These are phyloP conservation scores for Grammomys surdaster DNA, from an alignment of 2,113 vertebrate species.

Conservation along the genomic window DNA sequence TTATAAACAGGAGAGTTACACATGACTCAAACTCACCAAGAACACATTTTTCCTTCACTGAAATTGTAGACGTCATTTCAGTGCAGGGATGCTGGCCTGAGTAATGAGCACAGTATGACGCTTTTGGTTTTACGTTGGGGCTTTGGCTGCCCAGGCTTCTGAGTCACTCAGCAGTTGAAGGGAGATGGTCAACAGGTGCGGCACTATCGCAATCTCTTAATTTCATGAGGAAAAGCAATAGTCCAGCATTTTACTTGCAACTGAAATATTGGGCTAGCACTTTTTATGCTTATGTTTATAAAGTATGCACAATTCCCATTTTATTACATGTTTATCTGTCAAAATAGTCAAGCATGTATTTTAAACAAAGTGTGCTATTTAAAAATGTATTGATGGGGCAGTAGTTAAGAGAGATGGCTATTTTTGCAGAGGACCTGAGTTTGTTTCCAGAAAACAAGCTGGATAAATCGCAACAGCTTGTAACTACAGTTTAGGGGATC, in stretches of 20 bases:
- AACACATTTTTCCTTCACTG: neutral
- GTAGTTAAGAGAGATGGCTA: neutral
- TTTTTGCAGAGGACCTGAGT: neutral
- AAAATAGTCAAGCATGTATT: neutral
- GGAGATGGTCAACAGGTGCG: neutral
- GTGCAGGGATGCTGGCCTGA: neutral
- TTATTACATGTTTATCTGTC: neutral
- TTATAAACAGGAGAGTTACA: neutral
- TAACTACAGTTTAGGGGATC: neutral
- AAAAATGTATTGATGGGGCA: neutral
- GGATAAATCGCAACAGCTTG: neutral
- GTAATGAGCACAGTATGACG: neutral
- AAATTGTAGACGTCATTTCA: slow-evolving; percentile 9
- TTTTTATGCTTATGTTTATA: slow-evolving; percentile 8
- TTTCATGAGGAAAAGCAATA: slow-evolving; percentile 5
- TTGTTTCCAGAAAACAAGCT: neutral
- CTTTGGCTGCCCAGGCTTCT: neutral
- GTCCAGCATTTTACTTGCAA: neutral
- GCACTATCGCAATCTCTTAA: neutral
- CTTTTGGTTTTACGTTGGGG: neutral
- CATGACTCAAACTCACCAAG: neutral
- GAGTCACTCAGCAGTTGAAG: neutral
- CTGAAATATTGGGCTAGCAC: neutral
- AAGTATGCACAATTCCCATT: neutral
- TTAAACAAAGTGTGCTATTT: neutral